Base-by-base conservation (phyloP, 1,140 invertebrate species). In the Aphaenogaster ashmeadi region DNA sequence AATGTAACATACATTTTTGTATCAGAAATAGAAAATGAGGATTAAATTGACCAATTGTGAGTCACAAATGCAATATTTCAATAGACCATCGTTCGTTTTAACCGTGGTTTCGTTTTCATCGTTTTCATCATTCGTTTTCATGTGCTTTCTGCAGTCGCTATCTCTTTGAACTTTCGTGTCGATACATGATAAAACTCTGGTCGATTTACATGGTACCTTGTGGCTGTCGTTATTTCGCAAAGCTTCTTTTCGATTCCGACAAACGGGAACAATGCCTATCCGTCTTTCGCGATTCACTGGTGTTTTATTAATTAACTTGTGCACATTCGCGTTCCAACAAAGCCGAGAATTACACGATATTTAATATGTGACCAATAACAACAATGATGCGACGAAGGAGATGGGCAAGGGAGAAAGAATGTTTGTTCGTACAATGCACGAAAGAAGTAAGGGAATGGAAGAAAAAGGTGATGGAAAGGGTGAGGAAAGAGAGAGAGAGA, bases 161-260 rank as follows among this genome's bases (percentile, higher is more conserved):
- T 84, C 41, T 62, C 41, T 69, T 44, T 74, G 18, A 83, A 74
- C 18, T 74, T 36, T 74, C n/a, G 11, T 44, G 27, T 83, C 54
- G 41, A 60, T 58, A 74, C 41, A 36, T 41, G 79, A 80, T 71
- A 18, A 71, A 69, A 81, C 27, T 83, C 21, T 72, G 21, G 7
- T 81, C 50, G 79, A 72, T 81, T 72, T 47, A n/a, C 47, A 33
- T 15, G 36, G 11, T 36, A n/a, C 5, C 13, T 47, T 72, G 50
- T 67, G 5, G 3, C 0, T 33, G 44, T n/a, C 27, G 72, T 83
- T 83, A 83, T 83, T 33, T 69, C 52, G 21, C 64, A 18, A 56
- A 21, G 56, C 21, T 47, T 36, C 18, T 58, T 41, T 18, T 36
- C 27, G 27, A 36, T 13, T 21, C 13, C n/a, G 18, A 56, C 15